These are phyloP conservation scores for Drosophila quinaria DNA, from an alignment of 2,888 invertebrate genomes.

Conservation along the genomic window DNA sequence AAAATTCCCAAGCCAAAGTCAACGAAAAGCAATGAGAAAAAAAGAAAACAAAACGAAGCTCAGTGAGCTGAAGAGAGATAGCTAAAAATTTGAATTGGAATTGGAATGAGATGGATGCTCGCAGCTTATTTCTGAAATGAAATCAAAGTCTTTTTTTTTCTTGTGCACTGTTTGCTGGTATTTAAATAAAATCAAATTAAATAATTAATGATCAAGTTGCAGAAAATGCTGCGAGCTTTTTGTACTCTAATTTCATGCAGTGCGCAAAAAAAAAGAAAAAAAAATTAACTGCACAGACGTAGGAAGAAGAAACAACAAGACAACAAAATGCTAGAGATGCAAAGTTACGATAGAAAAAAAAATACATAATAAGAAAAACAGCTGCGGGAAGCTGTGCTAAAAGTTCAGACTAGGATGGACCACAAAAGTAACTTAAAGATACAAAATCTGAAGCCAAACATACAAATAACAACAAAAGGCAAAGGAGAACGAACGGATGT, in stretches of 20 bases:
- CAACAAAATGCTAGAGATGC: constrained; percentile 43
- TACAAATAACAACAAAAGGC: constrained; percentile 52
- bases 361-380: constrained; percentile 25
- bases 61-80: background rate
- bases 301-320: background rate
- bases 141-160: constrained; percentile 25
- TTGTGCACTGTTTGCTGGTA: constrained; percentile 19
- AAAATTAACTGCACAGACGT: constrained; percentile 15
- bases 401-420: constrained; percentile 38
- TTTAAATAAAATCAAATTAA: constrained; percentile 52
- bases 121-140: constrained; percentile 19
- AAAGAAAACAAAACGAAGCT: background rate
- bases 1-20: constrained; percentile 33
- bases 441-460: constrained; percentile 55
- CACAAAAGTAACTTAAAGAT: constrained; percentile 71
- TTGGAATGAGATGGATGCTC: background rate
- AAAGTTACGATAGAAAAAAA: constrained; percentile 23
- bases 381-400: constrained; percentile 40
- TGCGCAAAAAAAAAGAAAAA: constrained; percentile 13
- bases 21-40: constrained; percentile 2
- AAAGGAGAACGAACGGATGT: constrained; percentile 51
- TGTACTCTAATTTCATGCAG: constrained; percentile 1
- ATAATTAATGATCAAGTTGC: constrained; percentile 54
- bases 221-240: constrained; percentile 13
- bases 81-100: background rate